Percentiles rank a stretch among this genome's conserved stretches.
Evolutionary conservation across 2,888 invertebrate genomes (phyloP).

Genomic region (Pseudoips prasinana): DNA sequence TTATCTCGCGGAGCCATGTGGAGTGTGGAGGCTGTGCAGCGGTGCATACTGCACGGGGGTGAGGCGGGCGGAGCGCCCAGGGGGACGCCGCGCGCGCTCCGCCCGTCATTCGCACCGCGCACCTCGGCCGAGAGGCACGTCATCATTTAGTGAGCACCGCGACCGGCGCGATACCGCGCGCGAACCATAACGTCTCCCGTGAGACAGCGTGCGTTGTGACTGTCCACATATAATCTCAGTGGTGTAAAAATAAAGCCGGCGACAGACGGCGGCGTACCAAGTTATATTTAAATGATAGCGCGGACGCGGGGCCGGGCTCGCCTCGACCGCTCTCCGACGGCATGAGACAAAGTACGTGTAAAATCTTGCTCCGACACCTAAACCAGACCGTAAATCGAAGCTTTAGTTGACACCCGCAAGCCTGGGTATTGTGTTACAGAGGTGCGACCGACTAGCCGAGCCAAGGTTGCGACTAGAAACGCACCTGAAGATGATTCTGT

Average conservation of each 20-base stretch:
- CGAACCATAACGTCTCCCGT: slow-evolving; percentile 47
- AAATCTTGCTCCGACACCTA: slow-evolving; percentile 44
- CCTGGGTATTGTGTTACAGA: slow-evolving; percentile 38
- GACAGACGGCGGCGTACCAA: slow-evolving; percentile 72
- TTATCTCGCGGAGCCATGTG: slow-evolving; percentile 67
- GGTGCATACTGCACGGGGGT: slow-evolving; percentile 64
- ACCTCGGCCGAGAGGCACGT: slow-evolving; percentile 48
- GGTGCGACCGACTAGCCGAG: slow-evolving; percentile 17
- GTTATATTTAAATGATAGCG: slow-evolving; percentile 81
- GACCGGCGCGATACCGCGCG: slow-evolving; percentile 30
- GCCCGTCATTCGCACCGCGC: slow-evolving; percentile 60
- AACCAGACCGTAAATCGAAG: slow-evolving; percentile 52
- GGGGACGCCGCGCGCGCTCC: slow-evolving; percentile 45
- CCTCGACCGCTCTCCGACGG: slow-evolving; percentile 60
- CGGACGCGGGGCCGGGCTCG: slow-evolving; percentile 63
- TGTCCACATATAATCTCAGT: slow-evolving; percentile 56
- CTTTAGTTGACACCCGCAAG: slow-evolving; percentile 36
- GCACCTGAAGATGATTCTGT: slow-evolving; percentile 23
- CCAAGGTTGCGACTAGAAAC: slow-evolving; percentile 18
- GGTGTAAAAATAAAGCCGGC: slow-evolving; percentile 79
- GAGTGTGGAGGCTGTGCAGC: slow-evolving; percentile 73
- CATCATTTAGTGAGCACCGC: slow-evolving; percentile 27
- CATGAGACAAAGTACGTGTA: slow-evolving; percentile 78
- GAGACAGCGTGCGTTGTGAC: slow-evolving; percentile 62
- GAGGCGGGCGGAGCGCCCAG: slow-evolving; percentile 34